phyloP scores from a whole-genome alignment of 2,888 invertebrate genomes.

The Drosophila cyrtoloma region DNA sequence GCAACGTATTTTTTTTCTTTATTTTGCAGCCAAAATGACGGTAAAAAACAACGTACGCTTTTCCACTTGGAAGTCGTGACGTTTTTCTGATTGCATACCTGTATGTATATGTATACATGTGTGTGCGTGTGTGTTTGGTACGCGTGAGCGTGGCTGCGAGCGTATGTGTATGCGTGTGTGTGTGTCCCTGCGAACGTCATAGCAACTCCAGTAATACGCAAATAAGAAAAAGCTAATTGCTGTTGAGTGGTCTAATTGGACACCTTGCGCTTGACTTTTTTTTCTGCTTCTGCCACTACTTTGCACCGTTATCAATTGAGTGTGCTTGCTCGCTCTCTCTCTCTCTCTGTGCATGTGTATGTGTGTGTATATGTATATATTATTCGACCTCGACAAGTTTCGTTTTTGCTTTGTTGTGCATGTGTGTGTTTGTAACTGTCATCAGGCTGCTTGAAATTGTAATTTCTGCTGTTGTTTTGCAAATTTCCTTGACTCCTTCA shows the following conservation, averaged over 20 bases:
- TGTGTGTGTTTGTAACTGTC: conserved; percentile 53
- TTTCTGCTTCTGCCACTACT: conserved; percentile 1
- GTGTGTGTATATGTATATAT: conserved; percentile 10
- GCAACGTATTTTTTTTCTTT: conserved; percentile 4
- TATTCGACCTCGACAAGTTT: conserved; percentile 73
- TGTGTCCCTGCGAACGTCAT: conserved; percentile 66
- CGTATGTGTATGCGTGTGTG: conserved; percentile 18
- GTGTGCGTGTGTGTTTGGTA: conserved; percentile 8
- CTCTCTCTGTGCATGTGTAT: conserved; percentile 4
- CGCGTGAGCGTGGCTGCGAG: conserved; percentile 16
- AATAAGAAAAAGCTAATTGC: conserved; percentile 69
- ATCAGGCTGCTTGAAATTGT: conserved; percentile 55
- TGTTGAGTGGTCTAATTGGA: conserved; percentile 75
- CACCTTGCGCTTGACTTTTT: conserved; percentile 69
- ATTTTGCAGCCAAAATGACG: conserved; percentile 59
- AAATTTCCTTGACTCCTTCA: conserved; percentile 72
- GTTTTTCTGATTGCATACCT: conserved; percentile 69
- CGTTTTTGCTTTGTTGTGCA: conserved; percentile 39
- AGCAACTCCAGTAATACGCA: conserved; percentile 79
- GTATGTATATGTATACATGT: conserved; percentile 8
- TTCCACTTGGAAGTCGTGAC: conserved; percentile 79
- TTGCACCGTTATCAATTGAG: conserved; percentile 66
- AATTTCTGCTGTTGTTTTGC: conserved; percentile 58
- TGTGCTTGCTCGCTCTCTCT: conserved; percentile 48
- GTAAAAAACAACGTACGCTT: conserved; percentile 72